Base-by-base conservation (phyloP, 1,140 invertebrate genomes). In the Hycleus phaleratus region DNA sequence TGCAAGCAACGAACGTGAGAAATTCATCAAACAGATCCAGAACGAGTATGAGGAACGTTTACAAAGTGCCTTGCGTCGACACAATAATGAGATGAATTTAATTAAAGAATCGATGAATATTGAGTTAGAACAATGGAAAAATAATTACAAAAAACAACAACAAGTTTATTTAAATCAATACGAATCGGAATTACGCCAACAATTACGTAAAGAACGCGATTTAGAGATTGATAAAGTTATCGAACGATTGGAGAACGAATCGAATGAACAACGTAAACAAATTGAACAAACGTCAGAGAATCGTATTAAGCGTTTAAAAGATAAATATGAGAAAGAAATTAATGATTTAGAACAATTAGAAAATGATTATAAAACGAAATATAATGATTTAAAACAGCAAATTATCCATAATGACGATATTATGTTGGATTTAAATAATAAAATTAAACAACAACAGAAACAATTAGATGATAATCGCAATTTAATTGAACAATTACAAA, bases 251-350 rank as follows among this genome's bases (percentile, higher is more conserved):
- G 84, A 85, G 63, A 76, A 74, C 2, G 83, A 86, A 69, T 76
- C 79, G 0, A 68, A 73, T 12, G 73, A 80, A 11, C 73, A 68
- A 49, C 74, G 74, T 49, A 50, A 46, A 0, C 77, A 77, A 60
- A 71, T 80, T 46, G 78, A 82, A 61, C 75, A 79, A 60, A 77
- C 74, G 46, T 75, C 76, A 26, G 83, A 86, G 49, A 77, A 75
- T 57, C 82, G 83, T 73, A 74, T 85, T 6, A 79, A 75, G 64
- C 79, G 85, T 56, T 72, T 87, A 3, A 85, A 82, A 68, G 86
- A 90, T 43, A 86, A 88, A 69, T 87, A 84, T 59, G 85, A 88
- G 56, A 75, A 77, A 18, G 87, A 90, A 64, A 65, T 90, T 32
- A 75, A 78, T 52, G 79, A 85, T 53, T 65, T 85, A 26, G 85